Evolutionary conservation across 2,113 vertebrate genomes (phyloP), one percentile per base, ranked within the genome.

Genomic region (Azemiops feae): DNA sequence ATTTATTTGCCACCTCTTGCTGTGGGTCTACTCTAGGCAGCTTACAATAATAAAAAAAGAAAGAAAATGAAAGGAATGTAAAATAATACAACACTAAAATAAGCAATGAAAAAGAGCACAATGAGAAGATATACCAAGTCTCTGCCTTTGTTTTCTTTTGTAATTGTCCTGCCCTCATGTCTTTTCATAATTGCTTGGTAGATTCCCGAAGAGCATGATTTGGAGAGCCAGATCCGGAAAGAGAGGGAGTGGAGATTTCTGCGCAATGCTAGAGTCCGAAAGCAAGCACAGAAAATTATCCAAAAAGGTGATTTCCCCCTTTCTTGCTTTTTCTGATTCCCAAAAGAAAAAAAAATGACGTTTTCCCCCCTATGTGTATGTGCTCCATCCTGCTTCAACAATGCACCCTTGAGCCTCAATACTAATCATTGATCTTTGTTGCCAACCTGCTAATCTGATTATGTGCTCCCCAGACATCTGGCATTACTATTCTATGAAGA

Each of bases 241-340:
- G 99, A 99, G 95, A 97, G 99, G 0, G 99, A 99, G 94, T 99
- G 99, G 99, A 97, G 99, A 89, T 99, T 99, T 94, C 98, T 99
- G 92, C 98, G 99, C 91, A 99, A 99, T 10, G 95, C 98, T 0
- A 98, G 98, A 0, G 99, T 99, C 81, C 96, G 99, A 89, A 98
- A 97, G 81, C 98, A 99, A 95, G 99, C 99, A 0, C 98, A 98
- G 92, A 97, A 97, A 96, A 97, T 99, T 96, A 98, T 98, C 69
- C 98, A 99, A 96, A 98, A 95, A 97, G 99, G 99, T 99, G 89
- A 97, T 97, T 69, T 69, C 64, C 14, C 5, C 60, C 18, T 0
- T 81, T 11, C 5, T 14, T 6, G 45, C 55, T 16, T 0, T 6
- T 1, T 88, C 34, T 27, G 7, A 23, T 22, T 34, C 25, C 30